A percentile compares a stretch with the other conserved stretches of the same genome.
These are phyloP conservation scores for Melipona bicolor DNA, from an alignment of 2,888 invertebrate genomes.

Conservation along the genomic window DNA sequence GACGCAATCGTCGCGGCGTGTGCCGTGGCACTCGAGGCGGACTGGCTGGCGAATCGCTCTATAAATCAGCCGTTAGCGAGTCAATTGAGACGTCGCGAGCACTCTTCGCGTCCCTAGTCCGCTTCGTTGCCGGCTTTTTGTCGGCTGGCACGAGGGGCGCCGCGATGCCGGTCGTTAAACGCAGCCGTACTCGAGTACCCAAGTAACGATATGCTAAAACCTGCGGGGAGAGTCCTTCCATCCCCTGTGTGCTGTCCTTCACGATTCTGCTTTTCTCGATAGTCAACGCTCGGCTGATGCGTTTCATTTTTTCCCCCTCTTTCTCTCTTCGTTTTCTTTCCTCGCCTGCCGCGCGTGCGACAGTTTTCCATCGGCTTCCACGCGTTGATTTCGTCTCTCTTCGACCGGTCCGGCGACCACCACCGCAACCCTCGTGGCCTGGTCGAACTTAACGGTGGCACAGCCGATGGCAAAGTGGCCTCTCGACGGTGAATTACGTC, in stretches of 20 bases:
- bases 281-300: constrained; percentile 11
- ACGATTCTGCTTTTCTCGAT: constrained; percentile 20
- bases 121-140: constrained; percentile 65
- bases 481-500: constrained; percentile 75
- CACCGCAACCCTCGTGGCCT: constrained; percentile 16
- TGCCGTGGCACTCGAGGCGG: constrained; percentile 2
- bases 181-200: constrained; percentile 80
- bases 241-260: not conserved
- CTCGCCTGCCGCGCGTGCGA: not conserved
- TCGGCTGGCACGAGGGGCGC: constrained; percentile 47
- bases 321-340: not conserved
- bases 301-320: constrained; percentile 33
- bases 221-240: constrained; percentile 50
- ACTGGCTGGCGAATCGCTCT: constrained; percentile 57
- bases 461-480: constrained; percentile 70
- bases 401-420: constrained; percentile 5
- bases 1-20: constrained; percentile 19
- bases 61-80: constrained; percentile 80
- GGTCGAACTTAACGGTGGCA: constrained; percentile 40
- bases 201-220: constrained; percentile 82
- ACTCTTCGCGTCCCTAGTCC: constrained; percentile 75
- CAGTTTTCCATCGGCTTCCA: constrained; percentile 3
- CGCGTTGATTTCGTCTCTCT: not conserved
- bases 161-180: constrained; percentile 78
- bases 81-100: constrained; percentile 81